Evolutionary conservation across 2,113 vertebrate genomes (phyloP).

Genomic region (Octodon degus): DNA sequence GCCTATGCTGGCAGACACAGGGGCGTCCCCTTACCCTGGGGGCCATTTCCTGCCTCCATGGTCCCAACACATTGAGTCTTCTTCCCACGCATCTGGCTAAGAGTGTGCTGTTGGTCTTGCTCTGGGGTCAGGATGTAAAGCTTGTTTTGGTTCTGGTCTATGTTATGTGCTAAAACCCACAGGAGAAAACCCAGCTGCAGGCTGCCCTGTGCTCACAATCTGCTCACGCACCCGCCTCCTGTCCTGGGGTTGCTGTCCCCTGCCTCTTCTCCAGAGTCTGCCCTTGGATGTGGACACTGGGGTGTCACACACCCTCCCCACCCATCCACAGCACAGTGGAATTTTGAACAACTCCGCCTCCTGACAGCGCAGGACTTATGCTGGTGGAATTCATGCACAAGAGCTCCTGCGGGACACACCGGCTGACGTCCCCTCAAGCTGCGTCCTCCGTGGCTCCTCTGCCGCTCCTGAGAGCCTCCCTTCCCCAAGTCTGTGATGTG

Average conservation of each 20-base stretch:
- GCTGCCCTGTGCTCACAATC: too few species aligned
- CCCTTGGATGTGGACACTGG: not conserved
- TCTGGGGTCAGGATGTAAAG: not conserved
- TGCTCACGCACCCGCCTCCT: not conserved
- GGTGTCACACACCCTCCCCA: too few species aligned
- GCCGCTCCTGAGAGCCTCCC: not conserved
- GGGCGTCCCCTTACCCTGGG: rapidly evolving
- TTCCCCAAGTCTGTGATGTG: not conserved
- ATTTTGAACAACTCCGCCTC: not conserved
- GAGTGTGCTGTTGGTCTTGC: too few species aligned
- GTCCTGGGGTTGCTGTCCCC: not conserved
- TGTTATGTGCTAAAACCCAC: not conserved
- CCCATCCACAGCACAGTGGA: not conserved
- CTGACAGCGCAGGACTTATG: not conserved
- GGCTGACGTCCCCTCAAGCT: not conserved
- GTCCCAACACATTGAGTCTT: not conserved
- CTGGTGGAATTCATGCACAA: not conserved
- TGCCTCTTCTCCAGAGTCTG: not conserved
- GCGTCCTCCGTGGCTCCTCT: not conserved
- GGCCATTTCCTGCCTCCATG: too few species aligned
- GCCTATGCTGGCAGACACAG: not conserved
- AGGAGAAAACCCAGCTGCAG: not conserved
- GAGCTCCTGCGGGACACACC: not conserved
- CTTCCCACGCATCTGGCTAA: not conserved
- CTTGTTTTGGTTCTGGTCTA: too few species aligned